These are phyloP conservation scores for Malthinus seriepunctatus DNA, from an alignment of 2,888 invertebrate species.

Conservation along the genomic window DNA sequence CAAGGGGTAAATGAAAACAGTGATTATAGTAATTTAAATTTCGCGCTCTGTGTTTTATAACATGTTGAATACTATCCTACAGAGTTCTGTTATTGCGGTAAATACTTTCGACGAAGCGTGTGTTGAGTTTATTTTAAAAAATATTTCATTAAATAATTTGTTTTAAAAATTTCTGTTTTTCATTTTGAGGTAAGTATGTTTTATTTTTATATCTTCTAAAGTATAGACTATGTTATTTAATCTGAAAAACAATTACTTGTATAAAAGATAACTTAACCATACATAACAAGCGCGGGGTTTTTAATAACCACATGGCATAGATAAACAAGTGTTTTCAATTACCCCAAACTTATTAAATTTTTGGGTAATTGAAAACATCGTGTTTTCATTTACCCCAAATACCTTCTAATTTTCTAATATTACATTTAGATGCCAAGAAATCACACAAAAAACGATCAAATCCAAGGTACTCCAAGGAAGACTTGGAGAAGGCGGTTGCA, in stretches of 20 bases:
- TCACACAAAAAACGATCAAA: background rate
- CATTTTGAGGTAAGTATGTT: background rate
- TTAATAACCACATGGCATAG: background rate
- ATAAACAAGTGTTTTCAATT: background rate
- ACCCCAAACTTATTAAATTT: background rate
- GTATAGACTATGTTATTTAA: background rate
- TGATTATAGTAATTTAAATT: background rate
- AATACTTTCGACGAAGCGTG: background rate
- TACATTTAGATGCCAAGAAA: background rate
- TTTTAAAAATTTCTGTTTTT: background rate
- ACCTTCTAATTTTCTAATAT: background rate
- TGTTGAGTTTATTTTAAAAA: background rate
- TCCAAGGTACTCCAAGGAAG: background rate
- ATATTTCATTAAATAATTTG: background rate
- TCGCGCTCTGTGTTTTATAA: background rate
- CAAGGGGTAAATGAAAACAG: background rate
- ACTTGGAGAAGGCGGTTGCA: too few relatives aligned
- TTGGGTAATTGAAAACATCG: background rate
- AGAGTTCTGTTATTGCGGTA: background rate
- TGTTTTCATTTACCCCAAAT: background rate
- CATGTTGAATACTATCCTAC: background rate
- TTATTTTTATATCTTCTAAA: background rate
- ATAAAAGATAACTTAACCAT: background rate
- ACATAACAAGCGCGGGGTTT: background rate
- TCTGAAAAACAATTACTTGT: background rate